Conservation (phyloP, 2,113 vertebrate species). For the Chaetops frenatus region DNA sequence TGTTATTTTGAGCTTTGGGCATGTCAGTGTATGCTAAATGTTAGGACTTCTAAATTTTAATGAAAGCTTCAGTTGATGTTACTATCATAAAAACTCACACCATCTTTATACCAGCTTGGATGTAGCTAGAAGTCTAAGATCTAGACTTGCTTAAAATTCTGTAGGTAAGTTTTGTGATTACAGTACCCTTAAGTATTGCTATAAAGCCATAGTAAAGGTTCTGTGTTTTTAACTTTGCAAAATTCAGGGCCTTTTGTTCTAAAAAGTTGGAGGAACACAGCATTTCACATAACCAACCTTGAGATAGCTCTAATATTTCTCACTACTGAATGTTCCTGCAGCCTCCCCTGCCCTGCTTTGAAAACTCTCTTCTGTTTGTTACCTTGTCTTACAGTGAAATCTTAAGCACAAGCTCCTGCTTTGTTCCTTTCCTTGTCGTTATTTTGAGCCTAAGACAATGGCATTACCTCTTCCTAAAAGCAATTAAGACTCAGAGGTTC, state of each 20-base stretch:
- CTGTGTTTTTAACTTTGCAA: not conserved
- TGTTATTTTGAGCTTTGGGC: not conserved
- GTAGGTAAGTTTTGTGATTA: not conserved
- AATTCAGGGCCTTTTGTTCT: not conserved
- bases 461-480: not conserved
- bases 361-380: not conserved
- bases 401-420: not conserved
- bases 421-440: not conserved
- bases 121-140: not conserved
- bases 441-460: not conserved
- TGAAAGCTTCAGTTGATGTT: not conserved
- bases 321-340: not conserved
- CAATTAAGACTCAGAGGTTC: not conserved
- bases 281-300: not conserved
- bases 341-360: not conserved
- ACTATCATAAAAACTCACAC: not conserved
- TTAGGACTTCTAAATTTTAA: not conserved
- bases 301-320: not conserved
- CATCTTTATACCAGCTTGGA: not conserved
- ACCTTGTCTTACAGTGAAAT: not conserved
- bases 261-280: not conserved
- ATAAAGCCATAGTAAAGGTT: not conserved
- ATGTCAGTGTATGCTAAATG: not conserved
- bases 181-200: not conserved
- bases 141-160: not conserved